phyloP scores from a whole-genome alignment of 2,113 vertebrate species.

The Galemys pyrenaicus region DNA sequence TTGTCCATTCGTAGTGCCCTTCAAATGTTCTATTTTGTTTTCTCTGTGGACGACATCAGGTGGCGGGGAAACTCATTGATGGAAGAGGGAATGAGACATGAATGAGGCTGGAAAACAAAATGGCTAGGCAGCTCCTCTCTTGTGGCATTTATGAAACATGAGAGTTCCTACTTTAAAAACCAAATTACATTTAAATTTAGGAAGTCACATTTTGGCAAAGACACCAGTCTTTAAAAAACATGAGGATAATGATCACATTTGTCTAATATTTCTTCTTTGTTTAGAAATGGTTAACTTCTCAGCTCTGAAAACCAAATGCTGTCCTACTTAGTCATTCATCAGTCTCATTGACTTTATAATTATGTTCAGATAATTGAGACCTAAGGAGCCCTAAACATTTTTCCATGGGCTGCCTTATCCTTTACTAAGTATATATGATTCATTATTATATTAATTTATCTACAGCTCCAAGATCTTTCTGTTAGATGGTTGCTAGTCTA shows the following conservation, averaged over 20 bases:
- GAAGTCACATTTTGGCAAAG: conserved; percentile 19
- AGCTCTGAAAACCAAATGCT: not conserved
- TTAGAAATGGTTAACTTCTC: conserved; percentile 56
- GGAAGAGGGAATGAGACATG: not conserved
- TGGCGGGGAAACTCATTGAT: not conserved
- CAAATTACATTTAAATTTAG: conserved; percentile 58
- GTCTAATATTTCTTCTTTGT: conserved; percentile 21
- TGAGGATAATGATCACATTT: not conserved
- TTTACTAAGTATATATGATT: conserved; percentile 27
- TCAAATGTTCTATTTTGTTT: conserved; percentile 29
- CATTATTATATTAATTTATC: not conserved
- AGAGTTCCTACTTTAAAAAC: conserved; percentile 25
- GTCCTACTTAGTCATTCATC: not conserved
- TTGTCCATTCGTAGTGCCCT: conserved; percentile 3
- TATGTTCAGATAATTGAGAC: conserved; percentile 12
- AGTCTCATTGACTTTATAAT: conserved; percentile 3
- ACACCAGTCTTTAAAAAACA: conserved; percentile 34
- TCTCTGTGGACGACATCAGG: not conserved
- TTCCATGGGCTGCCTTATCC: not conserved
- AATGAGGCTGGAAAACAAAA: conserved; percentile 21
- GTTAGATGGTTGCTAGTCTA: conserved; percentile 12
- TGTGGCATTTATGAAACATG: conserved; percentile 3
- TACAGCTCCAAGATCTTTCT: not conserved
- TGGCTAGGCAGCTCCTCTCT: not conserved
- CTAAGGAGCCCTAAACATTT: not conserved